phyloP scores from a whole-genome alignment of 2,797 vertebrate genomes.

The Alfaro cultratus region DNA sequence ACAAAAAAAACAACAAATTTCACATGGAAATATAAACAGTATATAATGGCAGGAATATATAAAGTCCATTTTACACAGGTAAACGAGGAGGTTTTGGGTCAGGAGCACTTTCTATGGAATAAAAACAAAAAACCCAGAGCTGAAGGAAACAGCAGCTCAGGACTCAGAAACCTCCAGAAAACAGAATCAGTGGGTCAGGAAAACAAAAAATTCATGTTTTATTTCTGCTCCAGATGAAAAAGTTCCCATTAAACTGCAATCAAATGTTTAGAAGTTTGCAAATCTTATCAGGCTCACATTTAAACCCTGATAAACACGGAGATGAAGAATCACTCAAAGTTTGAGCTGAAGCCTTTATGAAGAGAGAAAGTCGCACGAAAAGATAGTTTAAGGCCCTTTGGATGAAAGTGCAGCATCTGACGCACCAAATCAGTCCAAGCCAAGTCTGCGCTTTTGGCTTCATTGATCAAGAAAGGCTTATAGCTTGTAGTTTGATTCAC shows the following conservation, averaged over 20 bases:
- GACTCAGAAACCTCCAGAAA: neutral
- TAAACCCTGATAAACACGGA: neutral
- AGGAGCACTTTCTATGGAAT: neutral
- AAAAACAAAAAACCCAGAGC: neutral
- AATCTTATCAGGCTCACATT: conserved; percentile 7
- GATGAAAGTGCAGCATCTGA: conserved; percentile 39
- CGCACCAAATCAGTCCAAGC: conserved; percentile 19
- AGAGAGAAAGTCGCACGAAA: conserved; percentile 8
- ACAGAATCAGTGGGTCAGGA: neutral
- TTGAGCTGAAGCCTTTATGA: conserved; percentile 6
- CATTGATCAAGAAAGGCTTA: conserved; percentile 48
- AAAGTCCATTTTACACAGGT: neutral
- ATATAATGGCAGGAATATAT: neutral
- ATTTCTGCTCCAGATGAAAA: neutral
- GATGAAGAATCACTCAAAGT: neutral
- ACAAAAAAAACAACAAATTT: neutral
- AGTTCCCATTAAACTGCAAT: neutral
- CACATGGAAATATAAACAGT: neutral
- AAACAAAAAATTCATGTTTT: neutral
- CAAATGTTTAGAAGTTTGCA: conserved; percentile 4
- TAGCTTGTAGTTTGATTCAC: conserved; percentile 55
- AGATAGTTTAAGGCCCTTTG: conserved; percentile 24
- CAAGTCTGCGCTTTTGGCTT: conserved; percentile 35
- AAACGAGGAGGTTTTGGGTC: neutral
- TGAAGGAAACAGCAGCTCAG: neutral